Conservation (phyloP, 2,888 invertebrate genomes). For the Cremastinae sp. region DNA sequence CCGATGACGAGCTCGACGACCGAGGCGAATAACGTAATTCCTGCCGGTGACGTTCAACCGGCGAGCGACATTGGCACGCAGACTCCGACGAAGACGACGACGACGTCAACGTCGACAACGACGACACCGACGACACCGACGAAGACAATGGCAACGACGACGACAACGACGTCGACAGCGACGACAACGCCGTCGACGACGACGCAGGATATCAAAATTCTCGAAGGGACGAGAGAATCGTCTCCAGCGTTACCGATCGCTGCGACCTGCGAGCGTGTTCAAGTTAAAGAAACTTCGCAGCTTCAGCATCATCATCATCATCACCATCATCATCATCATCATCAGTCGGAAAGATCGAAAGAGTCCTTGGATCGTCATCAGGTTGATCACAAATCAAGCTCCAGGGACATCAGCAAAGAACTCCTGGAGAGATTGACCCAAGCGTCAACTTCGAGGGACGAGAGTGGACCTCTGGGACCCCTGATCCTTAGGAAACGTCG, state of each 20-base stretch:
- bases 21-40: not conserved
- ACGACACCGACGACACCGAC: slow-evolving; percentile 20
- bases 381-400: slow-evolving; percentile 65
- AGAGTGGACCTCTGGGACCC: slow-evolving; percentile 73
- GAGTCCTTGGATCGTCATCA: slow-evolving; percentile 62
- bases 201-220: too few relatives aligned
- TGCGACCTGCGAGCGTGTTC: slow-evolving; percentile 48
- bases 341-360: slow-evolving; percentile 63
- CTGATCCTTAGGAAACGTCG: slow-evolving; percentile 82
- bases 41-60: not conserved
- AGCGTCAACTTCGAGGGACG: slow-evolving; percentile 73
- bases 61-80: not conserved
- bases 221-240: slow-evolving; percentile 10
- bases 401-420: slow-evolving; percentile 74
- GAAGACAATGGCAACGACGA: too few relatives aligned
- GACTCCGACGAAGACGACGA: too few relatives aligned
- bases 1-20: slow-evolving; percentile 23
- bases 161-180: slow-evolving; percentile 14
- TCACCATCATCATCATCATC: slow-evolving; percentile 72
- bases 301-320: slow-evolving; percentile 67
- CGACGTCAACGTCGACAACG: not conserved
- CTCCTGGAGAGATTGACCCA: slow-evolving; percentile 75
- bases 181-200: slow-evolving; percentile 44
- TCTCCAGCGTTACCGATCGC: not conserved
- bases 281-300: slow-evolving; percentile 56